Conservation (phyloP, 2,113 vertebrate genomes). For the Dicrurus megarhynchus region DNA sequence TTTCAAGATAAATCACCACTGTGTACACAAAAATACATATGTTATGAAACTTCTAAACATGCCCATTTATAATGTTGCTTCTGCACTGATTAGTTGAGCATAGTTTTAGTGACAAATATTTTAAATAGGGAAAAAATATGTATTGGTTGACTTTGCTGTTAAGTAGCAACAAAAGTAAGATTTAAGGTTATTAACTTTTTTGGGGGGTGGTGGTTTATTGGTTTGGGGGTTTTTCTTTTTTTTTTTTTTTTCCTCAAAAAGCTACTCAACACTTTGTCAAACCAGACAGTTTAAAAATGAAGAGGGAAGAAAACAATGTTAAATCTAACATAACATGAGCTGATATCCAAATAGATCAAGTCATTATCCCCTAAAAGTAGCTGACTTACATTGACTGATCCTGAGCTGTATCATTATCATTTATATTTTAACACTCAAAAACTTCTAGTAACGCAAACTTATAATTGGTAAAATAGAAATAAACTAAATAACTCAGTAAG, state of each 20-base stretch:
- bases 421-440: neutral
- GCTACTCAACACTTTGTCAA: neutral
- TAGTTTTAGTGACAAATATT: neutral
- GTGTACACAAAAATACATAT: neutral
- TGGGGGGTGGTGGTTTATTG: neutral
- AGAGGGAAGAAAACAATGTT: neutral
- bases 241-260: neutral
- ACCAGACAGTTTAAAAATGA: neutral
- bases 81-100: neutral
- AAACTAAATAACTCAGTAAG: neutral
- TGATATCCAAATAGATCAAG: neutral
- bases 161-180: conserved; percentile 3
- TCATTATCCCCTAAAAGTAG: neutral
- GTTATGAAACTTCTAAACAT: neutral
- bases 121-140: neutral
- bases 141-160: conserved; percentile 32
- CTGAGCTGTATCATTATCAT: neutral
- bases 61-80: conserved; percentile 12
- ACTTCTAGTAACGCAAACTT: neutral
- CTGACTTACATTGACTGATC: neutral
- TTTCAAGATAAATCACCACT: neutral
- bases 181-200: neutral
- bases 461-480: neutral
- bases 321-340: neutral
- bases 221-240: neutral